These are phyloP conservation scores for Ophonus ardosiacus DNA, from an alignment of 2,888 invertebrate species.

Conservation along the genomic window DNA sequence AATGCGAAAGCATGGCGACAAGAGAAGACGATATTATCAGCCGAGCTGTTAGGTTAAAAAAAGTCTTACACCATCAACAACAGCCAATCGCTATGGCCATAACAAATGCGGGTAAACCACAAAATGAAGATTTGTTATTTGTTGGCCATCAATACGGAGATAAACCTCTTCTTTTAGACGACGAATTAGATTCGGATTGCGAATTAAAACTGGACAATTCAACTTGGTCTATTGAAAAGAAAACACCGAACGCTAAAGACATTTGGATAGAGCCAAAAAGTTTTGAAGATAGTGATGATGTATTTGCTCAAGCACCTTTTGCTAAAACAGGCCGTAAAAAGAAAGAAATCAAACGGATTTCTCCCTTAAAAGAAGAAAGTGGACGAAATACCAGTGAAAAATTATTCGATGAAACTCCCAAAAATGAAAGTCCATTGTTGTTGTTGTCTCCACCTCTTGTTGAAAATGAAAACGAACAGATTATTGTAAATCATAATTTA, in stretches of 20 bases:
- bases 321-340: conserved; percentile 70
- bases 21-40: conserved; percentile 79
- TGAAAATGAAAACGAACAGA: conserved; percentile 52
- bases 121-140: conserved; percentile 79
- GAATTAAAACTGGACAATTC: conserved; percentile 71
- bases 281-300: conserved; percentile 78
- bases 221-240: conserved; percentile 69
- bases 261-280: conserved; percentile 73
- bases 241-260: conserved; percentile 63
- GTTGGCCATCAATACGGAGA: conserved; percentile 88
- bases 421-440: conserved; percentile 62
- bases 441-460: conserved; percentile 45
- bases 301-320: conserved; percentile 86
- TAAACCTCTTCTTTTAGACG: conserved; percentile 85
- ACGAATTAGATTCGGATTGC: conserved; percentile 84
- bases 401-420: conserved; percentile 62
- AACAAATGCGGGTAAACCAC: conserved; percentile 71
- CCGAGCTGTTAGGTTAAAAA: conserved; percentile 76
- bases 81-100: conserved; percentile 72
- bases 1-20: conserved; percentile 84
- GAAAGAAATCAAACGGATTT: conserved; percentile 56
- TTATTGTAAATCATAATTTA: conserved; percentile 63
- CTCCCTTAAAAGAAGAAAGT: conserved; percentile 56
- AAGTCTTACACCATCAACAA: conserved; percentile 73
- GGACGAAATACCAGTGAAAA: conserved; percentile 35